These are phyloP conservation scores for Mantis religiosa DNA, from an alignment of 2,888 invertebrate genomes.

Conservation along the genomic window DNA sequence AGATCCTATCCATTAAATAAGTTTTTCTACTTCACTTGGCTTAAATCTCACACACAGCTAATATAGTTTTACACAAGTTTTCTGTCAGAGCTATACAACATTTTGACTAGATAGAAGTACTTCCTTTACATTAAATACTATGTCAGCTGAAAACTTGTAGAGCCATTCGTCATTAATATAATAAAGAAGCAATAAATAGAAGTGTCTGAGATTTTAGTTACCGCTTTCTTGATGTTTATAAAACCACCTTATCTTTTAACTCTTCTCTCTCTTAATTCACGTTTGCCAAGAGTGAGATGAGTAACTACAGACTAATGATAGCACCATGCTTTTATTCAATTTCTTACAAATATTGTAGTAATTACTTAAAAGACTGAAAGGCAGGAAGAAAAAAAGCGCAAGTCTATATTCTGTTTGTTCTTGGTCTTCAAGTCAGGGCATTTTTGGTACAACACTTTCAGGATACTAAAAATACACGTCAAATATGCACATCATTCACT, in stretches of 20 bases:
- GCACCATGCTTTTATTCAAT: too few species aligned
- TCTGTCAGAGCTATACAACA: neutral
- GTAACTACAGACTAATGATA: neutral
- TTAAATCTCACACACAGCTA: neutral
- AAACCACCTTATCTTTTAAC: neutral
- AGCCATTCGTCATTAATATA: too few species aligned
- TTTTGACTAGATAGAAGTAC: neutral
- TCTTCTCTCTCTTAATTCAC: neutral
- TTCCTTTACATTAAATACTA: neutral
- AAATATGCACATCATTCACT: too few species aligned
- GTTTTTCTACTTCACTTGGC: neutral
- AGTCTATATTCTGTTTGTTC: too few species aligned
- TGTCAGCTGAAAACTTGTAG: neutral
- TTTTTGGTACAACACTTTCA: too few species aligned
- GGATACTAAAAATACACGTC: too few species aligned
- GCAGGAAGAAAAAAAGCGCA: too few species aligned
- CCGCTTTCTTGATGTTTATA: neutral
- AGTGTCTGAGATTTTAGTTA: neutral
- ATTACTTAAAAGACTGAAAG: too few species aligned
- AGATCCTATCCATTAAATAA: neutral
- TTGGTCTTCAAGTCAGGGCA: too few species aligned
- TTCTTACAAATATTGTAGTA: too few species aligned
- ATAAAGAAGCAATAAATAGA: neutral
- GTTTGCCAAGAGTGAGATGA: neutral
- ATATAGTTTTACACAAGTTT: neutral